Evolutionary conservation across 2,888 invertebrate species (phyloP), one percentile per base, ranked within the genome.

Genomic region (Amphipoea lucens): DNA sequence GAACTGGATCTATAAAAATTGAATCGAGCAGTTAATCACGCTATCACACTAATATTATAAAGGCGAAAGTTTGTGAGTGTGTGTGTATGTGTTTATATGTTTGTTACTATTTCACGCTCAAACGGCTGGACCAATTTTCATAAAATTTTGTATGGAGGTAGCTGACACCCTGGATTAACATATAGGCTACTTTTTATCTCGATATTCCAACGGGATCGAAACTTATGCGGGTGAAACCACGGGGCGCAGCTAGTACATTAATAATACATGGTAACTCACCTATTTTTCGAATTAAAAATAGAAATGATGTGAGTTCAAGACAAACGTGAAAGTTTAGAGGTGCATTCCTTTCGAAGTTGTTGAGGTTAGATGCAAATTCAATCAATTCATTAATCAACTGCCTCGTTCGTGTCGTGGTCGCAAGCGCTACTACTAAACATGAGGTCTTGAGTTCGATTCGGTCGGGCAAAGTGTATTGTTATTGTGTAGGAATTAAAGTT

Each of bases 1-100:
- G 36, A 74, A 81, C 78, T 84, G 66, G 76, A 75, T 48, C 74
- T 81, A 84, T 81, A 62, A 71, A 69, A 78, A 36, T 40, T 54
- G 0, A 70, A 82, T 42, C 72, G 7, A 70, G 70, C 20, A 36
- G 36, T 76, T 78, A n/a, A 62, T 54, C 29, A 29, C 29, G 1
- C 29, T 29, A 29, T 29, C 29, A 29, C 29, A 29, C 29, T 29
- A 29, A 29, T 29, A 29, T 29, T 29, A 29, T 29, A 29, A 29
- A 29, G 29, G 29, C 29, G 29, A 29, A 29, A 29, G n/a, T 29
- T 29, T 29, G 29, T 29, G 29, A 29, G 29, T 29, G 29, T 29
- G 29, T 29, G 29, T 29, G 29, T 29, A 29, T 29, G 29, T 29
- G 29, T 29, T 29, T 29, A 1, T 29, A 29, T 29, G 29, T 29